Conservation (phyloP, 2,888 invertebrate species). For the Phasia obesa region DNA sequence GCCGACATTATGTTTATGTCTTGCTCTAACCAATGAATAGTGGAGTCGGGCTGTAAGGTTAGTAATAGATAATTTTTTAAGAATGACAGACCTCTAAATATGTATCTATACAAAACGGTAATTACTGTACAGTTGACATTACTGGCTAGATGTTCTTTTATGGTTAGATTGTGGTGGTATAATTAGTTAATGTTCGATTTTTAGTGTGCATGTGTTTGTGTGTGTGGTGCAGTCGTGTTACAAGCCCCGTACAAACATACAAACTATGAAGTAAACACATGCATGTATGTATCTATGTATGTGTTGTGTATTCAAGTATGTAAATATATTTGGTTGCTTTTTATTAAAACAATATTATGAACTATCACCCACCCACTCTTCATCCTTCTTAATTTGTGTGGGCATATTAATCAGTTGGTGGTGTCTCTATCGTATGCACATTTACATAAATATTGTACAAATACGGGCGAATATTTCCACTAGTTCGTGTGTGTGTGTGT, state of each 20-base stretch:
- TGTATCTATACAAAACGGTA: too few relatives aligned
- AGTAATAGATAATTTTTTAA: too few relatives aligned
- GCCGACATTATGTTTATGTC: too few relatives aligned
- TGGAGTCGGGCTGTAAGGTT: too few relatives aligned
- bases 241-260: too few relatives aligned
- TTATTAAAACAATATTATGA: constrained; percentile 49
- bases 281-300: constrained; percentile 65
- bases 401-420: constrained; percentile 56
- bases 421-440: constrained; percentile 39
- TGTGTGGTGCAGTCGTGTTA: too few relatives aligned
- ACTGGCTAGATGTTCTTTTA: constrained; percentile 36
- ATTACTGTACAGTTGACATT: too few relatives aligned
- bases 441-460: constrained; percentile 28
- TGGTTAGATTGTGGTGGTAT: constrained; percentile 12
- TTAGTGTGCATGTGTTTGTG: too few relatives aligned
- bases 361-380: constrained; percentile 60
- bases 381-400: constrained; percentile 55
- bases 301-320: constrained; percentile 16
- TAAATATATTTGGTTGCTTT: constrained; percentile 16
- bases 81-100: too few relatives aligned
- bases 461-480: neutral
- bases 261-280: too few relatives aligned
- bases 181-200: constrained; percentile 12
- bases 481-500: neutral
- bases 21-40: too few relatives aligned